Conservation (phyloP, 1,140 invertebrate genomes). For the Panulirus ornatus region DNA sequence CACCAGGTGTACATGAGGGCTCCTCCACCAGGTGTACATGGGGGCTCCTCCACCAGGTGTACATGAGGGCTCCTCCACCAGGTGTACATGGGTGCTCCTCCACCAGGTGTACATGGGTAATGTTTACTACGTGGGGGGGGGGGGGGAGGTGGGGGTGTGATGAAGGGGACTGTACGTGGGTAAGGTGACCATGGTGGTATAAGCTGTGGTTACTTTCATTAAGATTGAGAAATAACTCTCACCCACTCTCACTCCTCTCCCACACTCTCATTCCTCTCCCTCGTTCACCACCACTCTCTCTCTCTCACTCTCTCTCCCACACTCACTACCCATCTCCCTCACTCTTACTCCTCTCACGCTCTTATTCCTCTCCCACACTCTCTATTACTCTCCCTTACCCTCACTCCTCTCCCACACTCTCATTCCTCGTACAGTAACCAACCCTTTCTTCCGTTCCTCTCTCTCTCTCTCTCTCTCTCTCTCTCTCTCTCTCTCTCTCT, state of each 20-base stretch:
- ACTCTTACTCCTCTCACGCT: not conserved
- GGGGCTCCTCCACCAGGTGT: no score
- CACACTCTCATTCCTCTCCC: not conserved
- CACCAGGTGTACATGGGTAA: no score
- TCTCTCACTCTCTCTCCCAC: not conserved
- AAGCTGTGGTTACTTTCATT: no score
- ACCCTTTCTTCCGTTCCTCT: not conserved
- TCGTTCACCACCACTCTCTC: not conserved
- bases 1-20: no score
- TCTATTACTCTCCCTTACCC: not conserved
- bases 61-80: no score
- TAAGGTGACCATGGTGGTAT: no score
- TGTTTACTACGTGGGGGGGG: no score
- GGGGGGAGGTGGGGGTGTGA: no score
- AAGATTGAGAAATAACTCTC: not conserved
- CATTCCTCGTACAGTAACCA: not conserved
- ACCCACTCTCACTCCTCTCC: not conserved
- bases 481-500: constrained; percentile 28
- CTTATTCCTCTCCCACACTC: not conserved
- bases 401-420: not conserved
- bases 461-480: not conserved
- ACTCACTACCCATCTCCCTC: not conserved
- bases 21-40: no score
- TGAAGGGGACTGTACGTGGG: no score
- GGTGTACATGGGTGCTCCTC: no score